Evolutionary conservation across 64 coral and sea anemone species (phyloP).

Genomic region (Platygyra sinensis): DNA sequence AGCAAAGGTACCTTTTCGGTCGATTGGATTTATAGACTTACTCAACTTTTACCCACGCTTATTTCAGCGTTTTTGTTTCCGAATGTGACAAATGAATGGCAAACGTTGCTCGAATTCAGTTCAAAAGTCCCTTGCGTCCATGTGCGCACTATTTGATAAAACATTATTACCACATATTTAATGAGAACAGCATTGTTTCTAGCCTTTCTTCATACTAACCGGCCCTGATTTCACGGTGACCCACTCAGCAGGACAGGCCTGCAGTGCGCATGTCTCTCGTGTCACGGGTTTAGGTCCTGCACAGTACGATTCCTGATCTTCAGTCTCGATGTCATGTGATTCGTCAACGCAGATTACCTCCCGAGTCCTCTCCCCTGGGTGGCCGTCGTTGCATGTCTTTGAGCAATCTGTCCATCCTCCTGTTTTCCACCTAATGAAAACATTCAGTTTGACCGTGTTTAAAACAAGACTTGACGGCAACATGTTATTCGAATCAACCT

Average conservation of each 20-base stretch:
- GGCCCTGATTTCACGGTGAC: slow-evolving; percentile 27
- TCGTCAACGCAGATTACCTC: slow-evolving; percentile 42
- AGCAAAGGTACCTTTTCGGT: background rate
- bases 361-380: slow-evolving; percentile 39
- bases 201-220: slow-evolving; percentile 5
- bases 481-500: background rate
- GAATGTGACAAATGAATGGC: too few relatives aligned
- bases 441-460: background rate
- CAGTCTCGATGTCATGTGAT: slow-evolving; percentile 40
- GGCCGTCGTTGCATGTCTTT: slow-evolving; percentile 66
- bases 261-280: slow-evolving; percentile 20
- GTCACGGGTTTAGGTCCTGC: slow-evolving; percentile 32
- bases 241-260: slow-evolving; percentile 57
- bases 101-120: too few relatives aligned
- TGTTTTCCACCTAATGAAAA: slow-evolving; percentile 20
- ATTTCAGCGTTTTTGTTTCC: too few relatives aligned
- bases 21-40: too few relatives aligned
- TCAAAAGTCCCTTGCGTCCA: background rate
- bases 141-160: background rate
- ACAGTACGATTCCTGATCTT: slow-evolving; percentile 31
- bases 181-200: background rate
- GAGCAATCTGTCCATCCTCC: slow-evolving; percentile 48
- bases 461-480: background rate
- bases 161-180: too few relatives aligned
- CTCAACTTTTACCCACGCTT: too few relatives aligned